Conservation (phyloP, 2,888 invertebrate species). For the Caenorhabditis panamensis region DNA sequence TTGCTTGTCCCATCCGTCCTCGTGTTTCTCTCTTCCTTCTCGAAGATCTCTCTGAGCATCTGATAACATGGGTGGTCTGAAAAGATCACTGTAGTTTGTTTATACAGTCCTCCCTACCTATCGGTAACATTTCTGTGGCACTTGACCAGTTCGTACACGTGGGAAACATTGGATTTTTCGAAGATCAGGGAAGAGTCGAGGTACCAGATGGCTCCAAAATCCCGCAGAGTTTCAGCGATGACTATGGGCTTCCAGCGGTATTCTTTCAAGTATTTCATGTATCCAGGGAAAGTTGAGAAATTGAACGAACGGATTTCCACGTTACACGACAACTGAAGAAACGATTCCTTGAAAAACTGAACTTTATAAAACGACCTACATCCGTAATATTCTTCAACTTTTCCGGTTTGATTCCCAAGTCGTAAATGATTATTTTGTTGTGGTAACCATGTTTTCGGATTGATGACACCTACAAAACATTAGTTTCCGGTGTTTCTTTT, state of each 20-base stretch:
- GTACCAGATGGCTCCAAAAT: slow-evolving; percentile 81
- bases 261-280: slow-evolving; percentile 42
- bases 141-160: slow-evolving; percentile 74
- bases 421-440: slow-evolving; percentile 42
- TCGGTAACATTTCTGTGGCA: slow-evolving; percentile 67
- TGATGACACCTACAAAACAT: slow-evolving; percentile 38
- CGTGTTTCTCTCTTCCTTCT: slow-evolving; percentile 40
- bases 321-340: slow-evolving; percentile 64
- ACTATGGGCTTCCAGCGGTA: slow-evolving; percentile 76
- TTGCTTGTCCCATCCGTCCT: slow-evolving; percentile 60
- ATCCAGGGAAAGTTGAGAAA: slow-evolving; percentile 63
- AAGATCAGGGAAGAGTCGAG: slow-evolving; percentile 79
- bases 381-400: slow-evolving; percentile 8
- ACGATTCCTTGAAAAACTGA: not conserved
- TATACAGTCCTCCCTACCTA: slow-evolving; percentile 1
- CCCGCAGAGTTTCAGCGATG: slow-evolving; percentile 77
- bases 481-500: slow-evolving; percentile 2
- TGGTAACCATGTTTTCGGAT: slow-evolving; percentile 36
- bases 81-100: not conserved
- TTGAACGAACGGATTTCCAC: slow-evolving; percentile 68
- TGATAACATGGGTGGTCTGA: slow-evolving; percentile 21
- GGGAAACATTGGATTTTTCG: slow-evolving; percentile 75
- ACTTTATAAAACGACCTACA: not conserved
- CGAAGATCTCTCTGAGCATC: slow-evolving; percentile 35
- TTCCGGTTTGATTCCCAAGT: slow-evolving; percentile 25